Base-by-base conservation (phyloP, 2,113 vertebrate species). In the Echinops telfairi region DNA sequence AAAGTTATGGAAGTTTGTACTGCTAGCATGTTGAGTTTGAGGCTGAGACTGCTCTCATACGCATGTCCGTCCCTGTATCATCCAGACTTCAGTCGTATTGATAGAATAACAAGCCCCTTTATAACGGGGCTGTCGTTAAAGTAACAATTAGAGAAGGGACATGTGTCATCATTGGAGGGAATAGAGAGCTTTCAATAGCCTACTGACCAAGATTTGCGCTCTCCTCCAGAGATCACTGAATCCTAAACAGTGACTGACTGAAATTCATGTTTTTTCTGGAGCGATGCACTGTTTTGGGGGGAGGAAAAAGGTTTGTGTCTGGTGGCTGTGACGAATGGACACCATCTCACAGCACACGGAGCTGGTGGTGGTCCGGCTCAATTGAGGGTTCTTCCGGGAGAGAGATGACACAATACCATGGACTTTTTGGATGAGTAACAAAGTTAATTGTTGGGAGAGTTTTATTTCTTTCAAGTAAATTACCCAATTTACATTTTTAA, bases 401-500 rank as follows among this genome's bases (percentile, higher is more conserved):
- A 3, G 2, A 80, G 77, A 36, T 7, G 4, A 33, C 9, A 38
- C 58, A 5, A 3, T 2, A 40, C 11, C 20, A 60, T 16, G 25
- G 3, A 10, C 58, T 40, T 86, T 36, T 66, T 6, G 73, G 62
- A 25, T 36, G 12, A 73, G 22, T n/a, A 10, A 38, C 43, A 38
- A 27, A 27, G n/a, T 20, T 40, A 0, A 3, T 3, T 53, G 47
- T 40, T 27, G 4, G 58, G 38, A 79, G 93, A 3, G 15, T 7
- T 53, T 53, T 38, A 1, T 78, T 92, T 64, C 83, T 89, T 64
- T 58, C 73, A 0, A 87, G 81, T 80, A 71, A 94, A 75, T 79
- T 23, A 23, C 10, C 71, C 75, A 0, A 17, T 94, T 40, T 91
- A 66, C 70, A 2, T 0, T 98, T 97, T 98, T 97, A 97, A 97